phyloP scores from a whole-genome alignment of 2,888 invertebrate genomes.

The Xanthorhoe spadicearia region DNA sequence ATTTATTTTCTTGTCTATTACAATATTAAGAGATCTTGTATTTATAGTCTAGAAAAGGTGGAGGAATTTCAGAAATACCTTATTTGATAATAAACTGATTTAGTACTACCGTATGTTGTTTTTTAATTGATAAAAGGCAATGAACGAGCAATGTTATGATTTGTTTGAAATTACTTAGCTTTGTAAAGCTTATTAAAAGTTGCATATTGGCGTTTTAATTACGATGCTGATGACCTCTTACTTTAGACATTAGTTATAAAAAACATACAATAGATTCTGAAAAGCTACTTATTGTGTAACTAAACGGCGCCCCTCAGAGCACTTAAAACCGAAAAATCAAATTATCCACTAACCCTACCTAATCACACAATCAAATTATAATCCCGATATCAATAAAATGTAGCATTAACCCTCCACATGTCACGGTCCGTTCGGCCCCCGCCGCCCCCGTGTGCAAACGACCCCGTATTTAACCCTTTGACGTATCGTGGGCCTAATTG shows the following conservation, averaged over 20 bases:
- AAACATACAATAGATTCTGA: neutral
- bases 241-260: too few relatives aligned
- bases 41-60: neutral
- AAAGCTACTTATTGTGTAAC: neutral
- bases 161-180: too few relatives aligned
- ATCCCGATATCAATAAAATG: slow-evolving; percentile 48
- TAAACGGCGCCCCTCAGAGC: slow-evolving; percentile 27
- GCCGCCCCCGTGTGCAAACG: slow-evolving; percentile 43
- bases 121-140: too few relatives aligned
- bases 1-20: slow-evolving; percentile 6
- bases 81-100: neutral
- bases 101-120: neutral
- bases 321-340: slow-evolving; percentile 29
- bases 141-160: too few relatives aligned
- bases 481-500: slow-evolving; percentile 79
- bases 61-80: neutral
- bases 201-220: too few relatives aligned
- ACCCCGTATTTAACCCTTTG: slow-evolving; percentile 78
- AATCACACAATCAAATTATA: slow-evolving; percentile 46
- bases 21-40: slow-evolving; percentile 18
- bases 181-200: too few relatives aligned
- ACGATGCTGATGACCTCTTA: neutral
- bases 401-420: slow-evolving; percentile 49
- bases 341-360: slow-evolving; percentile 36
- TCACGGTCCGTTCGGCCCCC: slow-evolving; percentile 45